Percentiles rank a stretch among this genome's conserved stretches.
Evolutionary conservation across 2,797 vertebrate genomes (phyloP).

Genomic region (Gymnothorax reevesii): DNA sequence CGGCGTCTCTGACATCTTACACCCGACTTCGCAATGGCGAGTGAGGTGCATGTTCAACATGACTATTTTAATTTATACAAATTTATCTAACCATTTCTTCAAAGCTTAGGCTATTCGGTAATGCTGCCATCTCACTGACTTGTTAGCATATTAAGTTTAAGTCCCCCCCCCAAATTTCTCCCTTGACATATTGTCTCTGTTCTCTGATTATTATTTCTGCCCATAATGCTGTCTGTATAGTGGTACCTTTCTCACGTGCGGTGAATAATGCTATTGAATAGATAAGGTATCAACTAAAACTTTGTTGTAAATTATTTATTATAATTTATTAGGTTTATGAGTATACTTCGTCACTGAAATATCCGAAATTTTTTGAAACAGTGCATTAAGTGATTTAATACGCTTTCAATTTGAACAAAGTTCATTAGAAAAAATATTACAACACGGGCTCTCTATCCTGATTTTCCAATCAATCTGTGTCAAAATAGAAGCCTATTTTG

Average conservation of each 20-base stretch:
- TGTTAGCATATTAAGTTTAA: not conserved
- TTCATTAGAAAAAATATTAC: slow-evolving; percentile 4
- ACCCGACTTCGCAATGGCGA: not conserved
- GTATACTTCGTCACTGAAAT: not conserved
- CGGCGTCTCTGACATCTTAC: slow-evolving; percentile 43
- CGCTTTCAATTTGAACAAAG: not conserved
- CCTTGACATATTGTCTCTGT: not conserved
- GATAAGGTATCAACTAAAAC: not conserved
- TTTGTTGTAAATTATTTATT: not conserved
- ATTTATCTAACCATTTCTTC: not conserved
- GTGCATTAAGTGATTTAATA: not conserved
- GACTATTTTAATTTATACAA: not conserved
- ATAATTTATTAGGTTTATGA: not conserved
- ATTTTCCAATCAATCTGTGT: slow-evolving; percentile 23
- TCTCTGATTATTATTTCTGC: not conserved
- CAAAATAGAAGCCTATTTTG: slow-evolving; percentile 19
- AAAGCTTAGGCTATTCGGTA: not conserved
- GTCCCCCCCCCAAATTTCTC: not conserved
- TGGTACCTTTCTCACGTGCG: not conserved
- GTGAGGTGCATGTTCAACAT: slow-evolving; percentile 6
- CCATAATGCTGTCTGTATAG: not conserved
- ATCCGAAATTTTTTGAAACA: not conserved
- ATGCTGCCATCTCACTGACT: too few relatives aligned
- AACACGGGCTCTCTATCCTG: not conserved
- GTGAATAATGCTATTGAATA: not conserved